Conservation (phyloP, 2,113 vertebrate genomes). For the Chlorocebus sabaeus region DNA sequence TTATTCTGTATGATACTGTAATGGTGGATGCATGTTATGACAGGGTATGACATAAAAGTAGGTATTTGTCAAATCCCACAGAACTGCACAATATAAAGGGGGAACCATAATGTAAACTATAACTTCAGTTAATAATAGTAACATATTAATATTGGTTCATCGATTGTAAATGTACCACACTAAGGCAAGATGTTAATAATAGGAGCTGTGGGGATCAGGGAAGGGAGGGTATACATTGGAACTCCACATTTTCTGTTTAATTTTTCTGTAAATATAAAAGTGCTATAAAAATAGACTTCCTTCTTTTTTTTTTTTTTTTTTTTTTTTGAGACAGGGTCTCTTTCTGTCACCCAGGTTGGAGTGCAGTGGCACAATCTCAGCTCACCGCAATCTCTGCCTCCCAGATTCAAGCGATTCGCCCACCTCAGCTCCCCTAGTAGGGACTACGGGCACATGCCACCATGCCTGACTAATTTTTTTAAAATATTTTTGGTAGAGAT, state of each 20-base stretch:
- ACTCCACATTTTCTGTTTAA: background rate
- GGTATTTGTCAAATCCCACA: background rate
- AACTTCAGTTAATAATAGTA: background rate
- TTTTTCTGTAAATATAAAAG: background rate
- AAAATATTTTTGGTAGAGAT: background rate
- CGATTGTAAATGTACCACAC: background rate
- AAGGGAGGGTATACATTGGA: background rate
- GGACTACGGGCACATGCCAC: background rate
- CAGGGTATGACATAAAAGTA: background rate
- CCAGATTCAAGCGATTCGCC: background rate
- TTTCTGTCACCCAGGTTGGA: background rate
- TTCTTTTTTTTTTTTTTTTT: background rate
- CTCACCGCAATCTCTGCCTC: background rate
- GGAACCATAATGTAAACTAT: background rate
- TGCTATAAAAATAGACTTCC: background rate
- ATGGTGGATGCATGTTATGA: background rate
- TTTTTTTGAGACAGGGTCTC: background rate
- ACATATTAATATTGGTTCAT: background rate
- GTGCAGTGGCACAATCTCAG: background rate
- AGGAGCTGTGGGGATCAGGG: background rate
- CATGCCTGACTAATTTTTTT: background rate
- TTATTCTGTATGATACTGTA: background rate
- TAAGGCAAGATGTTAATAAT: background rate
- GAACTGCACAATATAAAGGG: background rate
- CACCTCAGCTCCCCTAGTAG: background rate